phyloP scores from a whole-genome alignment of 2,113 vertebrate genomes.

The Sisor rabdophorus region DNA sequence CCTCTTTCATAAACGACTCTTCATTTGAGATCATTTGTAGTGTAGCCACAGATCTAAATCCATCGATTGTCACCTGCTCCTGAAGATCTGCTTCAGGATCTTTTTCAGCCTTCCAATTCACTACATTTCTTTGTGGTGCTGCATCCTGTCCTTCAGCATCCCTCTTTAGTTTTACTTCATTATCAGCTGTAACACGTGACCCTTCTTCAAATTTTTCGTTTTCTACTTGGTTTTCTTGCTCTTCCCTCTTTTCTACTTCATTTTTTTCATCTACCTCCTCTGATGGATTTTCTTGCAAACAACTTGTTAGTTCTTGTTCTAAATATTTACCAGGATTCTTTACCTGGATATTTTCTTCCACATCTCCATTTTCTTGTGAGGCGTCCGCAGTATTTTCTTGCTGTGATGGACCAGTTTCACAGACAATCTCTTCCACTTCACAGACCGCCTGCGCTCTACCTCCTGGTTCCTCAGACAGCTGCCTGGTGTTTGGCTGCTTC shows the following conservation, averaged over 20 bases:
- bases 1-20: slow-evolving; percentile 1
- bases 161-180: slow-evolving; percentile 20
- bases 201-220: slow-evolving; percentile 1
- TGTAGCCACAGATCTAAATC: not conserved
- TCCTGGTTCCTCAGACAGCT: not conserved
- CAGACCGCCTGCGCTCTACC: not conserved
- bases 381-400: too few relatives aligned
- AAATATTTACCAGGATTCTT: not conserved
- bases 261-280: not conserved
- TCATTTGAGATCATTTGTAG: slow-evolving; percentile 3
- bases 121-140: slow-evolving; percentile 10
- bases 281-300: not conserved
- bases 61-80: not conserved
- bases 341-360: not conserved
- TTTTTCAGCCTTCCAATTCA: not conserved
- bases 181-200: slow-evolving; percentile 18
- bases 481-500: not conserved
- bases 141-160: slow-evolving; percentile 1
- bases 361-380: not conserved
- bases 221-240: not conserved
- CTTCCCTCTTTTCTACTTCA: not conserved
- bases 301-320: not conserved
- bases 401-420: too few relatives aligned
- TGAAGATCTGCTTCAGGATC: slow-evolving; percentile 8
- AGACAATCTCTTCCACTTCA: not conserved